Evolutionary conservation across 2,888 invertebrate genomes (phyloP), one percentile per base, ranked within the genome.

Genomic region (Mongoloraphidia duomilia): DNA sequence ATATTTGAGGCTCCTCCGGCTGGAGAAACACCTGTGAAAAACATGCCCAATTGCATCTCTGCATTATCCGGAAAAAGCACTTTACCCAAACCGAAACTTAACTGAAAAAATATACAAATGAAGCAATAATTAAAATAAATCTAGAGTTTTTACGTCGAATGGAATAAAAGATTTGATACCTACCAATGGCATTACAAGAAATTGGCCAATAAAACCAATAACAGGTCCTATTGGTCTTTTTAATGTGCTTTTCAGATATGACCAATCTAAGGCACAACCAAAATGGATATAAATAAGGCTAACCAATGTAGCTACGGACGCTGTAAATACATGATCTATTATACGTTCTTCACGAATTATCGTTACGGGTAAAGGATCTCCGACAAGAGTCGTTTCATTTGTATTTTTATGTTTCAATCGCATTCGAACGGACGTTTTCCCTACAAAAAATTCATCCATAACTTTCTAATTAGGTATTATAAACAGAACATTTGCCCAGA

Each of bases 1-100:
- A 95, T 89, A 67, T 97, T 97, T 44, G 94, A 94, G 26, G 94
- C 93, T 0, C 95, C 96, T 1, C 97, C 92, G n/a, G 86, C 88
- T 0, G 92, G 92, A 3, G 88, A 82, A 14, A 90, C 86, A 0
- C 92, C 92, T 1, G 90, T 86, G 66, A 90, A 88, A 68, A 92
- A 92, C 66, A 93, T 75, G 3, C 92, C 92, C 56, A 93, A 65
- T 43, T 84, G 83, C 77, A 92, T 76, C 56, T 77, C 77, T 3
- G 77, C 72, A 46, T 71, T 70, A 50, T 77, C 64, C 1, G 85
- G 81, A 66, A 91, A 88, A 14, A 90, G 68, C 13, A 79, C 58
- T 57, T 75, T 74, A 0, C 85, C 88, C 12, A 90, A 65, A 0
- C 72, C 75, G 67, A 80, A 91, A 55, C 86, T 81, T 41, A 84